phyloP scores from a whole-genome alignment of 2,888 invertebrate species.

The Julus scandinavius region DNA sequence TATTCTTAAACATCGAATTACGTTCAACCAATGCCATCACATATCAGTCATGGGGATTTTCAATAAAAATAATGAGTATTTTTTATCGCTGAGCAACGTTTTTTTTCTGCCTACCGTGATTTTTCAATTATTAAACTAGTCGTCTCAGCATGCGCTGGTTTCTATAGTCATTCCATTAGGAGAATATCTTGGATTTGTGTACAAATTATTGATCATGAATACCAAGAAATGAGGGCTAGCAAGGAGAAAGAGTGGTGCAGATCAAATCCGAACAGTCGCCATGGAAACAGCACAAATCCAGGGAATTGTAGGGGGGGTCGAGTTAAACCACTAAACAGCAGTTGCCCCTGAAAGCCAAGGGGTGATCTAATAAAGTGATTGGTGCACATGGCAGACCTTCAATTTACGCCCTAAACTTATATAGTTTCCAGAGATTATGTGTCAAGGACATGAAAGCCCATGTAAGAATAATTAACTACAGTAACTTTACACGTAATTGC shows the following conservation, averaged over 20 bases:
- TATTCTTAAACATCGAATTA: background rate
- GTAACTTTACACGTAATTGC: background rate
- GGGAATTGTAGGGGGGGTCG: background rate
- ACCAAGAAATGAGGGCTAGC: background rate
- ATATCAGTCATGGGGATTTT: background rate
- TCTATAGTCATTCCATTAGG: background rate
- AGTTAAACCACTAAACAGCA: conserved; percentile 40
- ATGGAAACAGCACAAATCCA: conserved; percentile 42
- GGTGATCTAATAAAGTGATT: conserved; percentile 25
- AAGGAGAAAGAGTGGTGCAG: background rate
- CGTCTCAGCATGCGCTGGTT: background rate
- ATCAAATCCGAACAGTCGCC: background rate
- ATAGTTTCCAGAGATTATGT: conserved; percentile 13
- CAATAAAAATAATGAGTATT: background rate
- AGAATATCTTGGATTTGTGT: background rate
- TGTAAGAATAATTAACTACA: background rate
- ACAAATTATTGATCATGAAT: conserved; percentile 35
- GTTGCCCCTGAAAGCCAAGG: background rate
- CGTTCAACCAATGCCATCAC: background rate
- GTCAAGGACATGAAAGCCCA: background rate
- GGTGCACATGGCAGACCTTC: conserved; percentile 40
- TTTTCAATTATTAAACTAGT: background rate
- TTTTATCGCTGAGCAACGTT: background rate
- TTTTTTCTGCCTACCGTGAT: background rate
- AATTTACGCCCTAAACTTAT: conserved; percentile 37